phyloP scores from a whole-genome alignment of 2,797 vertebrate genomes.

The Menidia menidia region DNA sequence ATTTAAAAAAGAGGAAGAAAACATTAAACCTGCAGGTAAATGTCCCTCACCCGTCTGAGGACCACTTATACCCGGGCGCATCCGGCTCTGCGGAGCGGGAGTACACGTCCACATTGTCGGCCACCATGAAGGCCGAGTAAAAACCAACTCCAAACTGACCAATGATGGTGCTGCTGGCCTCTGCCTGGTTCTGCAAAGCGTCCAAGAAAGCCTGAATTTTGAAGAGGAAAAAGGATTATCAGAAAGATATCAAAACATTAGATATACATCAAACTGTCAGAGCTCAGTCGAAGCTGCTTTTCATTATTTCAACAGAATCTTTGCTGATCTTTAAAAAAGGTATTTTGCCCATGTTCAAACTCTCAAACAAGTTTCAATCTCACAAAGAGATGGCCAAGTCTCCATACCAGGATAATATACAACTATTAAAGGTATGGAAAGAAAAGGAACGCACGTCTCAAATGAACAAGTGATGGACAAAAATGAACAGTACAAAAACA shows the following conservation, averaged over 20 bases:
- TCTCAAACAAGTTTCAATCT: background rate
- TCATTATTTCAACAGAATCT: background rate
- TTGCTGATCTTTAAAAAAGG: background rate
- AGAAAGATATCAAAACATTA: background rate
- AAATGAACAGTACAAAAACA: background rate
- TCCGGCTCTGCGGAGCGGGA: conserved; percentile 82
- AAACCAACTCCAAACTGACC: conserved; percentile 99
- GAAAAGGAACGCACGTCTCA: background rate
- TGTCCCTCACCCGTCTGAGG: conserved; percentile 90
- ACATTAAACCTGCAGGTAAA: background rate
- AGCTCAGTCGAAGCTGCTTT: background rate
- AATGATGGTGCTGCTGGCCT: conserved; percentile 92
- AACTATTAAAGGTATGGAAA: background rate
- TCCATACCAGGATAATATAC: background rate
- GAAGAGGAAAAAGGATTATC: background rate
- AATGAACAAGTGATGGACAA: too few species aligned
- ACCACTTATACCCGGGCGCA: conserved; percentile 90
- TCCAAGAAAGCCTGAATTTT: conserved; percentile 90
- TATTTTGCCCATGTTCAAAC: background rate
- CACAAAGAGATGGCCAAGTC: background rate
- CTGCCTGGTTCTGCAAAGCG: conserved; percentile 88
- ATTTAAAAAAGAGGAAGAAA: too few species aligned
- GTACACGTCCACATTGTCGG: conserved; percentile 92
- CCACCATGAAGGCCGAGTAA: conserved; percentile 98
- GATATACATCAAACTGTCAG: background rate